phyloP scores from a whole-genome alignment of 2,888 invertebrate genomes.

The Suillia variegata region DNA sequence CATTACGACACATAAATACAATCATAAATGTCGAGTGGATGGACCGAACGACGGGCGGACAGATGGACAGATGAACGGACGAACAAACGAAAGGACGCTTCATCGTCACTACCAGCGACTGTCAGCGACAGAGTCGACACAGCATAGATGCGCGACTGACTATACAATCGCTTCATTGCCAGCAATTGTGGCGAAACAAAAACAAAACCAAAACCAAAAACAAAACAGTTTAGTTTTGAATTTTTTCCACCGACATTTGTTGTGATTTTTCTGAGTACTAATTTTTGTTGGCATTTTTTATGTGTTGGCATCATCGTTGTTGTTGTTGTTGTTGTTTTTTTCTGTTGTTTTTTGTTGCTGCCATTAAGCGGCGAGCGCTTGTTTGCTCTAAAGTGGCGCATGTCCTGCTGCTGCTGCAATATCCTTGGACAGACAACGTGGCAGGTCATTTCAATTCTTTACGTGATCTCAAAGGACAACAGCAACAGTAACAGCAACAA shows the following conservation, averaged over 20 bases:
- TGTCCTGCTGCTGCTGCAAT: not conserved
- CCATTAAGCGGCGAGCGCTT: too few relatives aligned
- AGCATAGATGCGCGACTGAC: constrained; percentile 5
- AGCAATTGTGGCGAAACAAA: constrained; percentile 16
- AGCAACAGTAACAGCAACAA: too few relatives aligned
- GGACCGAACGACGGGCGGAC: constrained; percentile 9
- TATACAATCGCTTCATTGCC: constrained; percentile 14
- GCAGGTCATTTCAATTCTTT: constrained; percentile 39
- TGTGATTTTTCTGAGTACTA: not conserved
- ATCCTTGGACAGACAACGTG: not conserved
- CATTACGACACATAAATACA: constrained; percentile 38
- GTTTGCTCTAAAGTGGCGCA: not conserved
- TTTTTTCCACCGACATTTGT: not conserved
- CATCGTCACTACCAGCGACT: constrained; percentile 1
- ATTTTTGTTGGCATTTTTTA: not conserved
- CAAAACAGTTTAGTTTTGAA: constrained; percentile 7
- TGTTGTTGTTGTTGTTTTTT: too few relatives aligned
- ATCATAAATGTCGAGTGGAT: constrained; percentile 27
- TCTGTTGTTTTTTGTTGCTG: too few relatives aligned
- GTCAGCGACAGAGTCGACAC: not conserved
- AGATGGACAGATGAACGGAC: constrained; percentile 11
- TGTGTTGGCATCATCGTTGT: too few relatives aligned
- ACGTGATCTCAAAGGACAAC: constrained; percentile 41
- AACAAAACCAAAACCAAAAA: constrained; percentile 11
- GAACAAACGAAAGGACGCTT: constrained; percentile 5